Evolutionary conservation across 1,140 invertebrate genomes (phyloP), one percentile per base, ranked within the genome.

Genomic region (Drosophila pectinifera): DNA sequence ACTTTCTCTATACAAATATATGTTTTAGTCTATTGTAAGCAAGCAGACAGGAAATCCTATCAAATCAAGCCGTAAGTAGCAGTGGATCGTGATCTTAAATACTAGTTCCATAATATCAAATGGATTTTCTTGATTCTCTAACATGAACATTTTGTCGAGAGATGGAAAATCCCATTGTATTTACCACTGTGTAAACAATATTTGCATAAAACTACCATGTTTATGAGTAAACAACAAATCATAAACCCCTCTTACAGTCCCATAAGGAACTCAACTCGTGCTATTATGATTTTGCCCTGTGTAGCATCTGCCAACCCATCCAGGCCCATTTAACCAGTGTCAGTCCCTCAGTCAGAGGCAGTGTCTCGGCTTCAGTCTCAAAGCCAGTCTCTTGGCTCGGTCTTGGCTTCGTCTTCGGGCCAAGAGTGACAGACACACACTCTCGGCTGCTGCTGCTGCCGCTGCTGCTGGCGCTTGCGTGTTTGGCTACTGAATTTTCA

Each of bases 401-500:
- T 34, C 41, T 58, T 70, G 70, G 64, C 41, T 58, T 70, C 67
- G 64, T 78, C 61, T 53, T 68, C 45, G 45, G 38, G 36, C 67
- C 65, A 43, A 62, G 67, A 85, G 73, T 86, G 82, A 88, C 75
- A 79, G 69, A 64, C 51, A 76, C 45, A 76, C 54, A 58, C 49
- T 42, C 24, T 36, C 38, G 49, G 28, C 31, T 51, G 41, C 16
- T 14, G 10, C 24, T 63, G 36, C 49, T 62, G 41, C 16, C 18
- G 10, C 24, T 63, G 36, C 49, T 62, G 48, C 42, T 55, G 78
- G 63, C 67, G 80, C 49, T 89, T 73, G 83, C 83, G 83, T 86
- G 83, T 69, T 77, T 61, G 73, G 58, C 73, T 78, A 81, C 69
- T 86, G 82, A 80, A 81, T 85, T 73, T 88, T 70, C 51, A 36